Evolutionary conservation across 1,140 invertebrate species (phyloP), one percentile per base, ranked within the genome.

Genomic region (Listronotus oregonensis): DNA sequence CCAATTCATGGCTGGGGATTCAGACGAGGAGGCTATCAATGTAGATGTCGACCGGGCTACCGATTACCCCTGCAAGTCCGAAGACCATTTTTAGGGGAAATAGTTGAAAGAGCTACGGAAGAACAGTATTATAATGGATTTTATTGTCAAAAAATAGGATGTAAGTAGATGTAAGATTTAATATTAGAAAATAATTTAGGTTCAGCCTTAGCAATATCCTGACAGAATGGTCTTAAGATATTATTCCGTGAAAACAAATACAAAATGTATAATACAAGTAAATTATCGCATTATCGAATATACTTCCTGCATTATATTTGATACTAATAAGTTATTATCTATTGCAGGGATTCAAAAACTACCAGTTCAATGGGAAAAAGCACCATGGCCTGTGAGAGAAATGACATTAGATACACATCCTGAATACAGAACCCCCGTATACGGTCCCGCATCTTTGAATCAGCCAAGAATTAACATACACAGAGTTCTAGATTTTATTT

Each of bases 1-100:
- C 96, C 96, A 0, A 79, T 98, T 18, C 90, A 96, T 77, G 96
- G 96, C 5, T 98, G 91, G 89, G 97, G 96, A 34, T 97, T 96
- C 76, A 83, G 94, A 67, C 85, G 96, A 75, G 96, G 96, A 59
- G 96, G 95, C 18, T 99, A 99, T 81, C 94, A 97, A 77, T 98
- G 94, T 79, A 85, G 94, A 68, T 98, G 96, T 82, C 85, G 87
- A 71, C 95, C 96, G 6, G 93, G 95, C 4, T 94, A 84, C 75
- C 85, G 96, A 66, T 84, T 97, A 62, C 96, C 96, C 0, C 89
- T 89, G 68, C 86, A 90, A 21, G 91, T 96, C 15, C 83, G 95
- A 68, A 85, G 93, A 59, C 95, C 96, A 0, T 98, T 90, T 83
- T 84, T 95, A 0, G 96, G 96, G 1, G 93, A 97, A 83, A 90